These are phyloP conservation scores for Lacerta bilineata DNA, from an alignment of 2,797 vertebrate genomes.

Conservation along the genomic window DNA sequence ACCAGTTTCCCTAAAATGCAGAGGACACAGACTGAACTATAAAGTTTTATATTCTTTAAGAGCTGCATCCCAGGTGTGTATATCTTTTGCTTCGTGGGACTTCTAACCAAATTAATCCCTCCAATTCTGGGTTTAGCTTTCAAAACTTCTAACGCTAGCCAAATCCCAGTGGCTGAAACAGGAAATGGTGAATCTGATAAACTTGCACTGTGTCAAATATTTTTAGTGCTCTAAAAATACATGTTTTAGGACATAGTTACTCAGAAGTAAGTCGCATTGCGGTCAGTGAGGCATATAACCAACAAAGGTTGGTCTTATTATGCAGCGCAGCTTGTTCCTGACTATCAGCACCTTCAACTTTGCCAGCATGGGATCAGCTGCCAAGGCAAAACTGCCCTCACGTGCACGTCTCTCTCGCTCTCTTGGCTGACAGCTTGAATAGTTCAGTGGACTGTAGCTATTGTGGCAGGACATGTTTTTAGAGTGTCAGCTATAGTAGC, in stretches of 20 bases:
- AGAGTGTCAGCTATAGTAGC: constrained; percentile 31
- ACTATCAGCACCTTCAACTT: constrained; percentile 51
- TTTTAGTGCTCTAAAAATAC: constrained; percentile 40
- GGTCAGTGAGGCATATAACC: constrained; percentile 31
- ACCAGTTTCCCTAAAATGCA: not conserved
- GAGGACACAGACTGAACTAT: constrained; percentile 50
- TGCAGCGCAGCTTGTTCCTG: constrained; percentile 51
- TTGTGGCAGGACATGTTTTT: constrained; percentile 30
- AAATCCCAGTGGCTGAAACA: constrained; percentile 50
- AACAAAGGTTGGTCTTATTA: constrained; percentile 44
- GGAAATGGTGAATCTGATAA: constrained; percentile 25
- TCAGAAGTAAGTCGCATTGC: not conserved
- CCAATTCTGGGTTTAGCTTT: not conserved
- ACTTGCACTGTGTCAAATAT: constrained; percentile 37
- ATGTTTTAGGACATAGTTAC: not conserved
- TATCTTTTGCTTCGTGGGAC: not conserved
- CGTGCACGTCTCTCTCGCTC: not conserved
- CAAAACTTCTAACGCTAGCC: not conserved
- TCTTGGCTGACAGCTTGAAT: constrained; percentile 27
- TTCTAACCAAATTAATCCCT: not conserved
- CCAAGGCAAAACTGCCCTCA: constrained; percentile 13
- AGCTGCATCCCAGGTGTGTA: not conserved
- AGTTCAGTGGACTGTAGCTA: constrained; percentile 30
- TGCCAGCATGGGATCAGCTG: constrained; percentile 51
- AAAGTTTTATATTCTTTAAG: constrained; percentile 25